phyloP scores from a whole-genome alignment of 2,113 vertebrate genomes.

The Leptodactylus fuscus region DNA sequence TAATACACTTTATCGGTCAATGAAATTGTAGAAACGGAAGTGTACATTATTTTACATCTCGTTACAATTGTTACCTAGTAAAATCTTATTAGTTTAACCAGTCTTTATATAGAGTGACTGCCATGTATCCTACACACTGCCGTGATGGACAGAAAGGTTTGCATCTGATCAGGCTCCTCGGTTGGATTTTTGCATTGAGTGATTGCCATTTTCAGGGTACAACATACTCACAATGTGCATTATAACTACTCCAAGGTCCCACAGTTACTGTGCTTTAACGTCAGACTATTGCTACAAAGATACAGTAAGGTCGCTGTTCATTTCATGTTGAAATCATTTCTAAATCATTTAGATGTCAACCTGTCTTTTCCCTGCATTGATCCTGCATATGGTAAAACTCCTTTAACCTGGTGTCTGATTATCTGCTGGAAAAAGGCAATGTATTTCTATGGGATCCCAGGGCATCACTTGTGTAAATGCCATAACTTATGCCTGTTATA shows the following conservation, averaged over 20 bases:
- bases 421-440: background rate
- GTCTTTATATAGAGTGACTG: background rate
- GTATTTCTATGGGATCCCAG: too few species aligned
- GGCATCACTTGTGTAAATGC: too few species aligned
- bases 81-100: background rate
- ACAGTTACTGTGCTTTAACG: conserved; percentile 74
- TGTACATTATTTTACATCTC: background rate
- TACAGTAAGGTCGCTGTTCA: conserved; percentile 62
- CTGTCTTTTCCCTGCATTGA: background rate
- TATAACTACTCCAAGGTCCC: conserved; percentile 67
- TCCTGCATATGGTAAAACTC: background rate
- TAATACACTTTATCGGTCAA: too few species aligned
- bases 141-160: background rate
- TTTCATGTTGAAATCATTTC: background rate
- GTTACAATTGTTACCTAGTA: background rate
- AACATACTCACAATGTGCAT: conserved; percentile 71
- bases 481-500: too few species aligned
- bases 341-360: background rate
- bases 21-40: background rate
- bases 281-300: conserved; percentile 77
- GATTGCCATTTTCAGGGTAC: background rate
- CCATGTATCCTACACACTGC: background rate
- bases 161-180: conserved; percentile 7
- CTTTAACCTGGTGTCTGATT: background rate
- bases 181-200: background rate